Evolutionary conservation across 2,888 invertebrate genomes (phyloP).

Genomic region (Pseudococcus viburni): DNA sequence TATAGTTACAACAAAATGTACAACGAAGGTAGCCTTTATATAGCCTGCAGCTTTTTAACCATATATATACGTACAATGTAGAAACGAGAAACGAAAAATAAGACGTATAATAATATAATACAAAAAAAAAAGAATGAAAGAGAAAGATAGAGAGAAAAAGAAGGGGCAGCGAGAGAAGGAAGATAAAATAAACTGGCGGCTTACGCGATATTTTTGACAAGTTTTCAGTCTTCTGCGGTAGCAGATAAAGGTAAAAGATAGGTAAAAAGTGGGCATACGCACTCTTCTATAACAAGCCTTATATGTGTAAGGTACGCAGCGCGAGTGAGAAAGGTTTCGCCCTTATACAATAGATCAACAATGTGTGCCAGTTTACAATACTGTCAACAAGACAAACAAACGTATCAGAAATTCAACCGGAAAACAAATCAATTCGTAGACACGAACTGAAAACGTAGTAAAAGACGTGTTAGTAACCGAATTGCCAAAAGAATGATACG

Average conservation of each 20-base stretch:
- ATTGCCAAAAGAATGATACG: conserved; percentile 56
- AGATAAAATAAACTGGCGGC: conserved; percentile 46
- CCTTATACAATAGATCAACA: conserved; percentile 55
- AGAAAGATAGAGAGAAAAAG: too few species aligned
- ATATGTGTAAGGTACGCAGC: not conserved
- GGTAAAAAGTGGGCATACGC: not conserved
- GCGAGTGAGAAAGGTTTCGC: conserved; percentile 40
- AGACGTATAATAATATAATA: conserved; percentile 20
- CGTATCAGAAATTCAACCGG: conserved; percentile 59
- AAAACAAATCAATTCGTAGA: conserved; percentile 64
- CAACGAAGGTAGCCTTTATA: not conserved
- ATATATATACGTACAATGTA: not conserved
- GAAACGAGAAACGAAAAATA: conserved; percentile 24
- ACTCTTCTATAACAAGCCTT: not conserved
- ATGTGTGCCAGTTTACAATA: conserved; percentile 61
- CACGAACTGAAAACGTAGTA: conserved; percentile 58
- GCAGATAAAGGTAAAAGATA: conserved; percentile 7
- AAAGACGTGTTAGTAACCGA: conserved; percentile 60
- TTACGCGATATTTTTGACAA: conserved; percentile 55
- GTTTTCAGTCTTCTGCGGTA: conserved; percentile 52
- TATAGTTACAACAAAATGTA: not conserved
- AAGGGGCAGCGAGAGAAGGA: too few species aligned
- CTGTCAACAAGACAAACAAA: conserved; percentile 64
- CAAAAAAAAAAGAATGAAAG: not conserved
- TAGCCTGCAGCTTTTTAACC: not conserved